Evolutionary conservation across 1,140 invertebrate genomes (phyloP).

Genomic region (Paracyclopina nana): DNA sequence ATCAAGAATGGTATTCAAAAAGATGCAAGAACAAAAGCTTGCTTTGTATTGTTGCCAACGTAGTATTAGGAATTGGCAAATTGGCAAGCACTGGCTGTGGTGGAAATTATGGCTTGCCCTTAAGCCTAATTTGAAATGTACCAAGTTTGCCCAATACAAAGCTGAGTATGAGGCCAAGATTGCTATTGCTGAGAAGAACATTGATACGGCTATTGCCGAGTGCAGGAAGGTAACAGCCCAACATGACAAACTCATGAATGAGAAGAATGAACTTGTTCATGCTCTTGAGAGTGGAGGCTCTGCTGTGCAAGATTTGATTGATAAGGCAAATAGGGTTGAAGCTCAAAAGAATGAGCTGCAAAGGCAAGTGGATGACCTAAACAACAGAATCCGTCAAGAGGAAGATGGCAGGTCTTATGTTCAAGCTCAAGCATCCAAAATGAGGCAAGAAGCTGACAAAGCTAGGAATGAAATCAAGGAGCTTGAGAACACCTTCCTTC

Average conservation of each 20-base stretch:
- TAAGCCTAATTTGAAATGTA: constrained; percentile 12
- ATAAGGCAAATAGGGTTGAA: constrained; percentile 6
- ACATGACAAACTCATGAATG: not conserved
- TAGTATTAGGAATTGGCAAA: constrained; percentile 5
- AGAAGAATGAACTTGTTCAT: constrained; percentile 6
- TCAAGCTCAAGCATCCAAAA: constrained; percentile 20
- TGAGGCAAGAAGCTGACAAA: constrained; percentile 19
- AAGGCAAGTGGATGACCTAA: constrained; percentile 4
- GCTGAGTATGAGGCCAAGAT: constrained; percentile 13
- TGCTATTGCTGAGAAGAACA: constrained; percentile 49
- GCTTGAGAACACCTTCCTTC: constrained; percentile 23
- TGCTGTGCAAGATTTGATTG: constrained; percentile 12
- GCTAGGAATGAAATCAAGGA: constrained; percentile 23
- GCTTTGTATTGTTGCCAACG: constrained; percentile 12
- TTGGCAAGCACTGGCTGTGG: constrained; percentile 5
- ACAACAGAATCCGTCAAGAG: constrained; percentile 5
- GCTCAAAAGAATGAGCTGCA: not conserved
- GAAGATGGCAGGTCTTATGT: not conserved
- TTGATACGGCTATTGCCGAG: constrained; percentile 32
- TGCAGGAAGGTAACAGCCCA: not conserved
- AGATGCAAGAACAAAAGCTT: constrained; percentile 7
- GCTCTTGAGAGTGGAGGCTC: constrained; percentile 11
- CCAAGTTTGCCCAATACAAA: constrained; percentile 43
- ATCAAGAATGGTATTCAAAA: constrained; percentile 10
- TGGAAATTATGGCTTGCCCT: constrained; percentile 7